Evolutionary conservation across 2,797 vertebrate species (phyloP).

Genomic region (Synanceia verrucosa): DNA sequence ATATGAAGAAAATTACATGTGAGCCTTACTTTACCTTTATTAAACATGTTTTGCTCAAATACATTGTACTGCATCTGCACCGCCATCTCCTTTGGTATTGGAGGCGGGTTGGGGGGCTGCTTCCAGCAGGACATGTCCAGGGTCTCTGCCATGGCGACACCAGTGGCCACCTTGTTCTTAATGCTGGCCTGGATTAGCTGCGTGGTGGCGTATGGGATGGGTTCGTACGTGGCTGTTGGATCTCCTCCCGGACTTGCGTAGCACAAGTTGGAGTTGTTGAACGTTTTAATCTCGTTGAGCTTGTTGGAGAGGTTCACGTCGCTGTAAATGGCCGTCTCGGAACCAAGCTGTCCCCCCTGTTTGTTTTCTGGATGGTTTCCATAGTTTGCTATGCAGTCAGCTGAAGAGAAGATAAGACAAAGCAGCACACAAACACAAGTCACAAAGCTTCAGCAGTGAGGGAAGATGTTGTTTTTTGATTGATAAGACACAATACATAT

Average conservation of each 20-base stretch:
- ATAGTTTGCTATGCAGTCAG: conserved; percentile 96
- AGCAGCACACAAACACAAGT: conserved; percentile 28
- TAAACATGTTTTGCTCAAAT: conserved; percentile 91
- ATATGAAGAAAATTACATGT: background rate
- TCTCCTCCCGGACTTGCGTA: conserved; percentile 88
- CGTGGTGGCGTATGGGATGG: conserved; percentile 95
- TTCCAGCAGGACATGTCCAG: conserved; percentile 88
- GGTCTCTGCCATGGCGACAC: conserved; percentile 82
- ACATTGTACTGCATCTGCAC: conserved; percentile 91
- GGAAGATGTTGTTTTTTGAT: background rate
- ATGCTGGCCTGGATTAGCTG: conserved; percentile 95
- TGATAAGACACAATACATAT: background rate
- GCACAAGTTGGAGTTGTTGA: conserved; percentile 93
- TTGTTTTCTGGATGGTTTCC: conserved; percentile 94
- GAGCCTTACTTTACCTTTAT: conserved; percentile 83
- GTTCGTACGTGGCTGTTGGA: conserved; percentile 75
- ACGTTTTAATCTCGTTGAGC: conserved; percentile 95
- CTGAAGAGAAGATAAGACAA: conserved; percentile 74
- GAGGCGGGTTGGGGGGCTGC: conserved; percentile 87
- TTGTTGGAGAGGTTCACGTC: conserved; percentile 95
- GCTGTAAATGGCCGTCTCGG: conserved; percentile 92
- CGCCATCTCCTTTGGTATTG: conserved; percentile 83
- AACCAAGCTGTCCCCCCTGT: conserved; percentile 89
- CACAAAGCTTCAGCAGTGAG: background rate
- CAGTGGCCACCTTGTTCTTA: conserved; percentile 75